Evolutionary conservation across 2,888 invertebrate genomes (phyloP), one percentile per base, ranked within the genome.

Genomic region (Clistopyga incitator): DNA sequence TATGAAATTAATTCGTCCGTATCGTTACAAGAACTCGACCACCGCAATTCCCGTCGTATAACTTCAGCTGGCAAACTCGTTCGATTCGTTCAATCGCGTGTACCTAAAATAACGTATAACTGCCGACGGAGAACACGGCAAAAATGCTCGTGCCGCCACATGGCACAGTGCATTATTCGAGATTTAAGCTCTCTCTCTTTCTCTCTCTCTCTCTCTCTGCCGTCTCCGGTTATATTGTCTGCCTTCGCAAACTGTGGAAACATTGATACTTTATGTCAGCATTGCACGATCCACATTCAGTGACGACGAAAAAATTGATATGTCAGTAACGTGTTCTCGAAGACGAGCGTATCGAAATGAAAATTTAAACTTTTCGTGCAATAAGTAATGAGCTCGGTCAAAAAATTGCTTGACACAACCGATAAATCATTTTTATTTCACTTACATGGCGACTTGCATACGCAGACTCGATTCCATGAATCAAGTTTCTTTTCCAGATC

Each of bases 181-280:
- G 89, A 90, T 89, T 90, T 88, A 86, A 88, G 86, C 85, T 87
- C 82, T 85, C 85, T 87, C 61, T 23, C n/a, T n/a, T n/a, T n/a
- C n/a, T n/a, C n/a, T n/a, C n/a, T n/a, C n/a, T n/a, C n/a, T n/a
- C n/a, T n/a, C n/a, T n/a, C n/a, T n/a, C n/a, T n/a, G n/a, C n/a
- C n/a, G 47, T 70, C 61, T 59, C 56, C 3, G 23, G 8, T 23
- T 50, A 29, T 59, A n/a, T 11, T 59, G 38, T 38, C 47, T 15
- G 47, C 34, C 70, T 75, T 23, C 42, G 2, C 54, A 34, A 54
- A 59, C 70, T 75, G 68, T 71, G 54, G 38, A 38, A 70, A 50
- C 64, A 71, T 76, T 71, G 52, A 79, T 79, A 83, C 76, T 83
- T 79, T 67, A 79, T 72, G 79, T 72, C 79, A 65, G 15, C 42